Base-by-base conservation (phyloP, 2,888 invertebrate genomes). In the Morpho achilles region DNA sequence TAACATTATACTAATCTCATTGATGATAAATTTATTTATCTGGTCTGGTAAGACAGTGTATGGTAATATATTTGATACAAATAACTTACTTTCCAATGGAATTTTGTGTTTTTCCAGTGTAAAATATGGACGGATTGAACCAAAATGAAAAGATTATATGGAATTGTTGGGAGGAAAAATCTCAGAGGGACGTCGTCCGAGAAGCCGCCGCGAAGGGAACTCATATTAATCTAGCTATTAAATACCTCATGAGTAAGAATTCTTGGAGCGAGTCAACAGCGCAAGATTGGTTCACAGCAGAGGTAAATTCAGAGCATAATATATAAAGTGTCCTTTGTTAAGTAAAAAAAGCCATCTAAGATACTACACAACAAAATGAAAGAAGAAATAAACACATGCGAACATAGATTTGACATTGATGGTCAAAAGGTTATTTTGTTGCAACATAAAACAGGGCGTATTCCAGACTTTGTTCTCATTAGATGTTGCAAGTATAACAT, bases 201-300 rank as follows among this genome's bases (percentile, higher is more conserved):
- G 94, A 94, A 76, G 93, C 94, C 9, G 94, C 93, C 41, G 92
- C 93, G 1, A 94, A 94, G 75, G 94, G 94, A 16, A 91, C 92
- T 40, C 92, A 93, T 68, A 90, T 94, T 50, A 80, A 85, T 43
- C 76, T 94, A 57, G 94, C 93, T 46, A 77, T 92, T 54, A 90
- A 87, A 67, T 94, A 92, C 77, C 78, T 94, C 22, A 88, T 91
- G 67, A 76, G 78, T 47, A 91, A 92, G 69, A 92, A 92, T 73
- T 82, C 86, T 60, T 92, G 92, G 83, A 86, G 79, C 63, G 77
- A 91, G 58, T 74, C 83, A 22, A 91, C 91, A 48, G 91, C 93
- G 1, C 79, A 83, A 60, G 84, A 87, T 40, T 92, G 92, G 91
- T 93, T 93, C 72, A 76, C 85, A 68, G 82, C 91, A 47, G 93